Conservation (phyloP, 1,140 invertebrate genomes). For the Scaptomyza hsui region DNA sequence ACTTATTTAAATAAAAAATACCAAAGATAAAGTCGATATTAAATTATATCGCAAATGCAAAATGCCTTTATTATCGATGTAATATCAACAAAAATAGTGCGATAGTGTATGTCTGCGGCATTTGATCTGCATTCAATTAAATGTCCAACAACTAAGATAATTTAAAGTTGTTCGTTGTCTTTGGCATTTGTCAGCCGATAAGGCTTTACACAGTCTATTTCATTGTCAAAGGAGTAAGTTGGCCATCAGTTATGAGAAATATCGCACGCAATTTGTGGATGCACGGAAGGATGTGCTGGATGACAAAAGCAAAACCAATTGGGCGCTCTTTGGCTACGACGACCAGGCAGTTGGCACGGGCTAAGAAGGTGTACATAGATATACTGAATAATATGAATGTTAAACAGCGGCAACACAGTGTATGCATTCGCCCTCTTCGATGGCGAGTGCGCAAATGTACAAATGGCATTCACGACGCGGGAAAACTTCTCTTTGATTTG, state of each 20-base stretch:
- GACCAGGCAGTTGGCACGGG: constrained; percentile 92
- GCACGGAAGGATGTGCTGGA: constrained; percentile 94
- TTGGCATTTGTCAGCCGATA: constrained; percentile 40
- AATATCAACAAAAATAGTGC: constrained; percentile 33
- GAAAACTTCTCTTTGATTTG: no score
- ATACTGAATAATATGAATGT: constrained; percentile 94
- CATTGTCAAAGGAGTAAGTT: constrained; percentile 83
- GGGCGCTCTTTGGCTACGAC: constrained; percentile 96
- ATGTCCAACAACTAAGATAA: constrained; percentile 26
- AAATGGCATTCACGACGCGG: no score
- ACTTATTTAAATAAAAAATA: no score
- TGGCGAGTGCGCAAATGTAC: no score
- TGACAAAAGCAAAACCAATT: constrained; percentile 91
- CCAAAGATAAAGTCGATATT: constrained; percentile 8
- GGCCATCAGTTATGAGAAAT: constrained; percentile 93
- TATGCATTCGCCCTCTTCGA: no score
- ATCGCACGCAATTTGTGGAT: constrained; percentile 88
- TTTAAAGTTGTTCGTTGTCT: constrained; percentile 55
- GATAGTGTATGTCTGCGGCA: constrained; percentile 27
- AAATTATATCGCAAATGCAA: constrained; percentile 19
- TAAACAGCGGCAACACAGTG: constrained; percentile 97
- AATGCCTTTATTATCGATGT: constrained; percentile 25
- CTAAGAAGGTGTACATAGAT: constrained; percentile 92
- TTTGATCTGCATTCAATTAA: constrained; percentile 42
- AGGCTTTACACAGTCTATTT: constrained; percentile 9